Evolutionary conservation across 2,888 invertebrate genomes (phyloP), one percentile per base, ranked within the genome.

Genomic region (Stenurella melanura): DNA sequence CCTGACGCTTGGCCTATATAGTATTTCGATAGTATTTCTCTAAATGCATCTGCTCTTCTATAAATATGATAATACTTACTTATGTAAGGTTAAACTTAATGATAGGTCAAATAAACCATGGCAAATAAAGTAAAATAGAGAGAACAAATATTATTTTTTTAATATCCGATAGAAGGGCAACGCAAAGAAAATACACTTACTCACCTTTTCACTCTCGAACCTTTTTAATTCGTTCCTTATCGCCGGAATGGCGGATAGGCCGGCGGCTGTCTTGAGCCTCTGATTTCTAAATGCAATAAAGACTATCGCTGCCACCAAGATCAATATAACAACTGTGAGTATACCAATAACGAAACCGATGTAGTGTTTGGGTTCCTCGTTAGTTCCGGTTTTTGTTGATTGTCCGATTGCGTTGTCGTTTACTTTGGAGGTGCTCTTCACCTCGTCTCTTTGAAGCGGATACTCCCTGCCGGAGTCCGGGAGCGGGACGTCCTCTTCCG

Each of bases 321-420:
- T 90, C 80, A 95, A 90, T 85, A 95, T 94, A 84, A 95, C 93
- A 70, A 94, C 94, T 60, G 94, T 93, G 84, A 95, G 90, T 74
- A 93, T 92, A 68, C 94, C 94, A 85, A 94, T 94, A 86, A 94
- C 92, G 83, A 93, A 90, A 80, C 93, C 93, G 83, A 93, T 93
- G 89, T 93, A 91, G 79, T 91, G 91, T 87, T 91, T 92, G 80
- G 91, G 90, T 86, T 92, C 90, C 89, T 92, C 90, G 89, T 91
- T 90, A 83, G 91, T 78, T 77, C 78, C 79, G 72, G 73, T 73
- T 69, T 81, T 83, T 72, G 64, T 79, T 74, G 38, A 75, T 12
- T 19, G 76, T 26, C 58, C 63, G 6, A 60, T 17, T 4, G 56
- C 17, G 19, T 19, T 67, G 54, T 30, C 56, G 50, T 83, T 82